Evolutionary conservation across 1,140 invertebrate species (phyloP).

Genomic region (Penaeus chinensis): DNA sequence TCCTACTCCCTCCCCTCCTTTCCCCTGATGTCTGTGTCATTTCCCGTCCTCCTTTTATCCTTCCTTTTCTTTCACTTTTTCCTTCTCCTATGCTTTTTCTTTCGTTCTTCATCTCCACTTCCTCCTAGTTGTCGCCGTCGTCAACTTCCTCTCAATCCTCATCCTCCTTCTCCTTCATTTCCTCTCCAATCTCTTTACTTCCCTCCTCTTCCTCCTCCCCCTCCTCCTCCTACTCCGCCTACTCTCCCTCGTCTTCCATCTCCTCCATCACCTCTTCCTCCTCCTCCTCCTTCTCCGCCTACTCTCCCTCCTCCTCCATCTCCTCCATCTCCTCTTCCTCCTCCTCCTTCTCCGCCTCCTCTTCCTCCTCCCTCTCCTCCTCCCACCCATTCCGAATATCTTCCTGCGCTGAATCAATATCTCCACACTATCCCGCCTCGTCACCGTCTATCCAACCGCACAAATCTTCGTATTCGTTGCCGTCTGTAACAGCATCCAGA

Average conservation of each 20-base stretch:
- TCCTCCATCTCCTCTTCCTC: not conserved
- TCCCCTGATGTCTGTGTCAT: not conserved
- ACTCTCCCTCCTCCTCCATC: not conserved
- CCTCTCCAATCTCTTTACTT: not conserved
- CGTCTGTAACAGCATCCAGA: not conserved
- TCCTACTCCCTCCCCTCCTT: not conserved
- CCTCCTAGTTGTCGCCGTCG: not conserved
- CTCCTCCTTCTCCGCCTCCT: not conserved
- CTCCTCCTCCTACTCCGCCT: not conserved
- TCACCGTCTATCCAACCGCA: not conserved
- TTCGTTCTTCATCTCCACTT: not conserved
- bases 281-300: not conserved
- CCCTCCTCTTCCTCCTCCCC: not conserved
- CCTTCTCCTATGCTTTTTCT: not conserved
- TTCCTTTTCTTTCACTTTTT: not conserved
- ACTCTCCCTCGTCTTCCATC: not conserved
- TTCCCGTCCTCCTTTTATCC: not conserved
- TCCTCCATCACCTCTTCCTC: not conserved
- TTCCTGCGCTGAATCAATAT: too few relatives aligned
- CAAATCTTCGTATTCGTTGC: not conserved
- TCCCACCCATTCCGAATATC: not conserved
- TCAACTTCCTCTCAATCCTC: not conserved
- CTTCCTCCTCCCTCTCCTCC: conserved; percentile 11
- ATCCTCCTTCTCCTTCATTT: not conserved
- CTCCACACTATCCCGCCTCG: not conserved